Percentiles rank a stretch among this genome's conserved stretches.
phyloP scores from a whole-genome alignment of 2,888 invertebrate species.

The Eugnorisma glareosa region DNA sequence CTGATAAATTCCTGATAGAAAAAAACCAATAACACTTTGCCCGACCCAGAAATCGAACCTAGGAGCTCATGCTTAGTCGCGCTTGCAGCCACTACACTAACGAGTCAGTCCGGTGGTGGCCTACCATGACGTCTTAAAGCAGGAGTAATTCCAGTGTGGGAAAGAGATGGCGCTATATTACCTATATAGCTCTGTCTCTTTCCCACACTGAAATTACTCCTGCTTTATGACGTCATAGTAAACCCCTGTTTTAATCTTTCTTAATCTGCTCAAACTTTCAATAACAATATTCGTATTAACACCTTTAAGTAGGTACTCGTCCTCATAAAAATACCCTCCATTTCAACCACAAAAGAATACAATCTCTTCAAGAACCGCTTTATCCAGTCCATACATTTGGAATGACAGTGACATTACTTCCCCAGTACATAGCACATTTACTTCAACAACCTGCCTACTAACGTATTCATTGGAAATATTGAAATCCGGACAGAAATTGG shows the following conservation, averaged over 20 bases:
- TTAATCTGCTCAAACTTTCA: not conserved
- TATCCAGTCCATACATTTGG: constrained; percentile 44
- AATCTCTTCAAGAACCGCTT: not conserved
- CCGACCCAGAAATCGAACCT: not conserved
- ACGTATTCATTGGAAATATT: constrained; percentile 78
- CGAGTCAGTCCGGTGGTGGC: no score
- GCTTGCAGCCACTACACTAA: not conserved
- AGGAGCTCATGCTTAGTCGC: not conserved
- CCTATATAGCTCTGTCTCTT: no score
- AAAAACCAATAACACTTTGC: not conserved
- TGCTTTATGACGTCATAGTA: no score
- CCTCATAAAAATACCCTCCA: not conserved
- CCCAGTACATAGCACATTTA: constrained; percentile 30
- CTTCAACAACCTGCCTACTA: constrained; percentile 65
- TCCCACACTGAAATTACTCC: no score
- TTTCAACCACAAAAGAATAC: not conserved
- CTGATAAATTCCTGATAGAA: not conserved
- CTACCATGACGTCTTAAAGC: no score
- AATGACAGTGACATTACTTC: constrained; percentile 36
- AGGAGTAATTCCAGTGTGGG: no score
- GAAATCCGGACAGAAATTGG: constrained; percentile 72
- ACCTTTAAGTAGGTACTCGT: not conserved
- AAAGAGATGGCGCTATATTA: no score
- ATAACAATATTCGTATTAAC: not conserved
- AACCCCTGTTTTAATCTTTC: not conserved